Conservation (phyloP, 2,797 vertebrate genomes). For the Iguana delicatissima region DNA sequence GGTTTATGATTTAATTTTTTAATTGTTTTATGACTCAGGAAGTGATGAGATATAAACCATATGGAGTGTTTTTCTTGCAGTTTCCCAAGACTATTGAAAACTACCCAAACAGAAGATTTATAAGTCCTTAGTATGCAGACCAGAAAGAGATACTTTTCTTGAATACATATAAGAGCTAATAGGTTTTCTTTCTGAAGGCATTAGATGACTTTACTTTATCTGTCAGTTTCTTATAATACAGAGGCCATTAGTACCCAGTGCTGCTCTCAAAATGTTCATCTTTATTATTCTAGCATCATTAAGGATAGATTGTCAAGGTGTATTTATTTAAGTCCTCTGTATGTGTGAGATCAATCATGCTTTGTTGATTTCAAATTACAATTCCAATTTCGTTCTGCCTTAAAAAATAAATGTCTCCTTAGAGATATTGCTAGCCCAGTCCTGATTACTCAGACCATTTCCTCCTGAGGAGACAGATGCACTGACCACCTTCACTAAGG, state of each 20-base stretch:
- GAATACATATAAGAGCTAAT: not conserved
- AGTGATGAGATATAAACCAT: conserved; percentile 5
- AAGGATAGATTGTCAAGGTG: not conserved
- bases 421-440: not conserved
- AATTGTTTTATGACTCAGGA: conserved; percentile 22
- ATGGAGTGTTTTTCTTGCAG: not conserved
- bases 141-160: conserved; percentile 28
- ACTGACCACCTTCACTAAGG: not conserved
- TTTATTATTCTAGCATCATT: conserved; percentile 23
- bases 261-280: not conserved
- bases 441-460: not conserved
- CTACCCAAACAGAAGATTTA: conserved; percentile 16
- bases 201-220: conserved; percentile 29
- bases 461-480: not conserved
- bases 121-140: not conserved
- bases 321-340: conserved; percentile 4
- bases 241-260: not conserved
- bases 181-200: conserved; percentile 18
- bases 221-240: conserved; percentile 5
- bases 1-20: conserved; percentile 19
- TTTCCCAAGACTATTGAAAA: conserved; percentile 13
- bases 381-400: not conserved
- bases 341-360: not conserved
- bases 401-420: not conserved
- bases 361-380: not conserved